These are phyloP conservation scores for Chondrilla cf. caribensis DNA, from an alignment of 37 sponge, comb jelly and placozoan genomes.

Conservation along the genomic window DNA sequence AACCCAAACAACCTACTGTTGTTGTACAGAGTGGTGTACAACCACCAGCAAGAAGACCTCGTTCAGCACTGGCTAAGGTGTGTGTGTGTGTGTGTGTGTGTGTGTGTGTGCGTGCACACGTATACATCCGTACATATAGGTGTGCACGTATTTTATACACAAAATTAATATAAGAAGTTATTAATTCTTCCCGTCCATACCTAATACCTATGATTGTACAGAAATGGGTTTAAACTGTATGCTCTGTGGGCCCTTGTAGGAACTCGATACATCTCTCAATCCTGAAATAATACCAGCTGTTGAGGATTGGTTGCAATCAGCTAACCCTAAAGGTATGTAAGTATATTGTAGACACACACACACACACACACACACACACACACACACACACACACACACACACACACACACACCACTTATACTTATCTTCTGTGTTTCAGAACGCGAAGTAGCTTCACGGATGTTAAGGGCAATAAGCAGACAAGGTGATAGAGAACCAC, in stretches of 20 bases:
- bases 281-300: slow-evolving; percentile 68
- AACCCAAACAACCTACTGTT: neutral
- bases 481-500: slow-evolving; percentile 42
- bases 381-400: neutral
- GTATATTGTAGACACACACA: neutral
- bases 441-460: slow-evolving; percentile 51
- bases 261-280: slow-evolving; percentile 42
- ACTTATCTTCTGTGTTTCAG: slow-evolving; percentile 16
- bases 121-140: neutral
- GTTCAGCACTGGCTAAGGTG: slow-evolving; percentile 18
- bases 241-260: slow-evolving; percentile 16
- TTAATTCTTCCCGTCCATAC: no score
- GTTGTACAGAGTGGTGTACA: neutral
- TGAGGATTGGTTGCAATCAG: slow-evolving; percentile 59
- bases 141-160: neutral
- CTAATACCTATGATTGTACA: no score
- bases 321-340: slow-evolving; percentile 52
- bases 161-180: no score
- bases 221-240: neutral
- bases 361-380: neutral
- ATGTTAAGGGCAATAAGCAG: slow-evolving; percentile 62
- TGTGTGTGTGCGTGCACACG: slow-evolving; percentile 18
- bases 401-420: neutral
- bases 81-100: slow-evolving; percentile 16
- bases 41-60: neutral